Base-by-base conservation (phyloP, 2,113 vertebrate genomes). In the Zapornia atra region DNA sequence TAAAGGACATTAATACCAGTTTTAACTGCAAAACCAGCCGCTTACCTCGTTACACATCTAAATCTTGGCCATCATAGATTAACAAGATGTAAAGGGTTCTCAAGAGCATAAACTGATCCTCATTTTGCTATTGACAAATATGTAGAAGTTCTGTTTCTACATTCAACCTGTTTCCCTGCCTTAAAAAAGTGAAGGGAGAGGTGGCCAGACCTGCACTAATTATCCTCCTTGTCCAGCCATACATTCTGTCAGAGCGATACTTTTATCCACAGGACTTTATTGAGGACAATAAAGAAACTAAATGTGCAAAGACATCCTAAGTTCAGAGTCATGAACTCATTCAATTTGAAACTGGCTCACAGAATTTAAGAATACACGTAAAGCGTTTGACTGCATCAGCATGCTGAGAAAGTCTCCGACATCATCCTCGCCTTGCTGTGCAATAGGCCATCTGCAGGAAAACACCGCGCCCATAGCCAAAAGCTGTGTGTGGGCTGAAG, bases 81-180 rank as follows among this genome's bases (percentile, higher is more conserved):
- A 97, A 96, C 84, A 94, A 97, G 96, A 96, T n/a, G 75, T 95
- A 94, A 94, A 95, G 87, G 50, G 44, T 60, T 94, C 90, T 94
- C 77, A 92, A 84, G 69, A 94, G 66, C 82, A 88, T 94, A 92
- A 97, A 96, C 82, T 22, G 59, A 95, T 96, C 94, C 81, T 72
- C 89, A 53, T 94, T 95, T 88, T 82, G 54, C 92, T 93, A 86
- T 79, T 89, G 66, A 95, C 48, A 90, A 94, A 95, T 60, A 83
- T 93, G 81, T 93, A 75, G 89, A 72, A 86, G 84, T 60, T 90
- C 86, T 83, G 72, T 53, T 51, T 78, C 79, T 51, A 64, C 29
- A 87, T 51, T 76, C 92, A 94, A 84, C 65, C 28, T 93, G 82
- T 84, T 60, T 85, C 86, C 89, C 86, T 77, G 46, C 51, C 73